Evolutionary conservation across 2,888 invertebrate species (phyloP).

Genomic region (Blomia tropicalis): DNA sequence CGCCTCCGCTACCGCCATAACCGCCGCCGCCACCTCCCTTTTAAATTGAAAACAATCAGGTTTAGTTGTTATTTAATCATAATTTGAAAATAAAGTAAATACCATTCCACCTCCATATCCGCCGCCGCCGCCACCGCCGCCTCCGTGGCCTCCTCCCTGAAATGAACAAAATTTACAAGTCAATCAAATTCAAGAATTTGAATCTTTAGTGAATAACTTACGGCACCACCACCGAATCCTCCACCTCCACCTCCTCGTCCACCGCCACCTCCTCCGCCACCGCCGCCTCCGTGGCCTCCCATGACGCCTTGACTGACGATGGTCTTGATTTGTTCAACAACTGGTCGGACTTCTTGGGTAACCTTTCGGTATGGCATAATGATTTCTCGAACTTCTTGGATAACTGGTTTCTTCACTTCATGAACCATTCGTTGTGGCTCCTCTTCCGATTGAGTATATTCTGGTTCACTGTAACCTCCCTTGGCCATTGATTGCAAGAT

Average conservation of each 20-base stretch:
- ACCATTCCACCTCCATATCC: background rate
- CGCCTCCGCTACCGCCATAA: background rate
- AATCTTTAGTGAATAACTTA: background rate
- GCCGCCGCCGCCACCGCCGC: background rate
- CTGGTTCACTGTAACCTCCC: background rate
- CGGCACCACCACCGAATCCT: background rate
- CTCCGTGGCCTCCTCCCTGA: background rate
- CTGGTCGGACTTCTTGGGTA: background rate
- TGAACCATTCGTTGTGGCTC: conserved; percentile 16
- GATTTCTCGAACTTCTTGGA: conserved; percentile 4
- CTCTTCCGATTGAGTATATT: background rate
- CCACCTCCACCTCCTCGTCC: background rate
- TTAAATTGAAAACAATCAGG: background rate
- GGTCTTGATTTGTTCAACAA: background rate
- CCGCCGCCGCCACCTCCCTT: background rate
- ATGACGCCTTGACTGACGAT: background rate
- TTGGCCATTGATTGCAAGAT: background rate
- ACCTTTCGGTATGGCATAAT: conserved; percentile 14
- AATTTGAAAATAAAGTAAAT: background rate
- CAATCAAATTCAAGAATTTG: background rate
- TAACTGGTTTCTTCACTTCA: conserved; percentile 12
- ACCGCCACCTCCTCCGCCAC: background rate
- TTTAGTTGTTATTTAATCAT: no score
- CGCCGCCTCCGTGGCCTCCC: conserved; percentile 3
- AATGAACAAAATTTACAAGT: background rate